A percentile compares a stretch with the other conserved stretches of the same genome.
Evolutionary conservation across 2,888 invertebrate genomes (phyloP).

Genomic region (Cantharis flavilabris): DNA sequence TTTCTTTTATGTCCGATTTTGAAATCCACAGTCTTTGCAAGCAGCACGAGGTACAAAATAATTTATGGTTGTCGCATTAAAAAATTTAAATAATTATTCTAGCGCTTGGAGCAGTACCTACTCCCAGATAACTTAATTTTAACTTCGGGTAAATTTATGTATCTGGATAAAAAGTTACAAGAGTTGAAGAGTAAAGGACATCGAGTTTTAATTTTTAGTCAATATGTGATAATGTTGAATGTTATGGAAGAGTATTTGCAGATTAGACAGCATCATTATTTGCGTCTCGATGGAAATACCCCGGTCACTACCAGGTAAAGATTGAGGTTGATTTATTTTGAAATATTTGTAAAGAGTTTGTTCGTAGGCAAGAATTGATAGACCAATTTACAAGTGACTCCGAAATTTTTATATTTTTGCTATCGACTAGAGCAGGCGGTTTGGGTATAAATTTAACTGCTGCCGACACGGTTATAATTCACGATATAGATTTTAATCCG

Average conservation of each 20-base stretch:
- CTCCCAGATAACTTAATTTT: slow-evolving; percentile 74
- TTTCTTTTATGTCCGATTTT: slow-evolving; percentile 88
- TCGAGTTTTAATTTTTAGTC: slow-evolving; percentile 91
- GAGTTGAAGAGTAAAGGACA: slow-evolving; percentile 74
- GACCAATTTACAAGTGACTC: slow-evolving; percentile 82
- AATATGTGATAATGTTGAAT: slow-evolving; percentile 95
- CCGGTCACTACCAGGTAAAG: slow-evolving; percentile 75
- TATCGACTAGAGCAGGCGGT: slow-evolving; percentile 95
- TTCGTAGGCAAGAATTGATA: slow-evolving; percentile 81
- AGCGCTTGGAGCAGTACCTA: slow-evolving; percentile 66
- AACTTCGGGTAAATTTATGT: slow-evolving; percentile 85
- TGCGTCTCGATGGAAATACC: slow-evolving; percentile 89
- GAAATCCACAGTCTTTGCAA: slow-evolving; percentile 82
- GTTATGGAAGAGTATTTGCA: slow-evolving; percentile 86
- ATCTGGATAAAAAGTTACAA: slow-evolving; percentile 78
- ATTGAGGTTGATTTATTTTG: neutral
- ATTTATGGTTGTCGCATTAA: neutral
- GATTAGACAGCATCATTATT: slow-evolving; percentile 72
- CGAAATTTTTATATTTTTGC: slow-evolving; percentile 84
- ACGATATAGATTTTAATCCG: slow-evolving; percentile 99
- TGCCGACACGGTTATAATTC: slow-evolving; percentile 97
- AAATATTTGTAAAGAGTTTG: neutral
- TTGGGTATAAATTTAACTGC: slow-evolving; percentile 92
- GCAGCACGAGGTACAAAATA: slow-evolving; percentile 62
- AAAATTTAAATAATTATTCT: slow-evolving; percentile 28